Base-by-base conservation (phyloP, 2,888 invertebrate species). In the Caenorhabditis plicata region DNA sequence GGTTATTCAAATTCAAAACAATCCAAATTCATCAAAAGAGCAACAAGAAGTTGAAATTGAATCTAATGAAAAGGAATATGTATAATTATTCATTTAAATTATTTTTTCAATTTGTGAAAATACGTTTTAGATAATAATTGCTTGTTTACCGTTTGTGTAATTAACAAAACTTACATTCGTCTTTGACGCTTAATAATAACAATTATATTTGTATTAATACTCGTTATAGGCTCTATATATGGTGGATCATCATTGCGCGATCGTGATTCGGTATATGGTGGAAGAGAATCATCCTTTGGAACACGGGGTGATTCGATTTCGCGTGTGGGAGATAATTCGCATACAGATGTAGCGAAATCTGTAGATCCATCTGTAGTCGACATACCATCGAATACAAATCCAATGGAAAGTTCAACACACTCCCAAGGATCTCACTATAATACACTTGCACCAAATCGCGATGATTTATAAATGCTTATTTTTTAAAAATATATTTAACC, bases 141-240 rank as follows among this genome's bases (percentile, higher is more conserved):
- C n/a, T n/a, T n/a, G n/a, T n/a, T n/a, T n/a, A n/a, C n/a, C n/a
- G n/a, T n/a, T n/a, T n/a, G n/a, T n/a, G n/a, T n/a, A n/a, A n/a
- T n/a, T n/a, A n/a, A n/a, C n/a, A n/a, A n/a, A n/a, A n/a, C n/a
- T n/a, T n/a, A n/a, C n/a, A n/a, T n/a, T n/a, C n/a, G n/a, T n/a
- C n/a, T n/a, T n/a, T n/a, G n/a, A n/a, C n/a, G n/a, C n/a, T n/a
- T n/a, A n/a, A n/a, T n/a, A n/a, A n/a, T n/a, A n/a, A n/a, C n/a
- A n/a, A n/a, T n/a, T n/a, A n/a, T n/a, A n/a, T n/a, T n/a, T n/a
- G n/a, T n/a, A n/a, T n/a, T n/a, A n/a, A n/a, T n/a, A n/a, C n/a
- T n/a, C n/a, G n/a, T n/a, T n/a, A n/a, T 50, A 68, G 68, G 68
- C 49, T 68, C 68, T 33, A 42, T 68, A 38, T 68, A 64, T 49